Base-by-base conservation (phyloP, 1,140 invertebrate species). In the Zaprionus ornatus region DNA sequence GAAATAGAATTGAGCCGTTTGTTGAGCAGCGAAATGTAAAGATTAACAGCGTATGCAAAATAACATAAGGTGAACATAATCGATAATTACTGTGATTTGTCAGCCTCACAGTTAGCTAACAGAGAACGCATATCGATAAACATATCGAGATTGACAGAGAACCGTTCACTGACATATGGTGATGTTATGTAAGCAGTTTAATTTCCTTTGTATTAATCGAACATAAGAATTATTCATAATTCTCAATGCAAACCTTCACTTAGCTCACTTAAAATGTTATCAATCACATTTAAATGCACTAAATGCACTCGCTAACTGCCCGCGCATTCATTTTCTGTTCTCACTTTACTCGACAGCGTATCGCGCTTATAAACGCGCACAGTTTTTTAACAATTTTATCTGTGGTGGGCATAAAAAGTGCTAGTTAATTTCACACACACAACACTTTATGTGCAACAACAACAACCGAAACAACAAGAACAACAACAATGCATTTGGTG, bases 371-470 rank as follows among this genome's bases (percentile, higher is more conserved):
- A 40, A 62, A 63, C 32, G 35, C 45, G 10, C 19, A 27, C 23
- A 45, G 21, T 56, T 66, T 74, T 78, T 77, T 35, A 56, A 67
- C 62, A 73, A 77, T 65, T 82, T 69, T 67, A 84, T 84, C 82
- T 70, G 42, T 13, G 77, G 62, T 50, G 65, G 27, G 67, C 63
- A 74, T 75, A 60, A 76, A 76, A 68, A 69, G 17, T 25, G 64
- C 64, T 70, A 86, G 82, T 88, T 88, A 74, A 88, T 88, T 88
- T 88, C 77, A 61, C 60, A 67, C 77, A 61, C 60, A 67, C 73
- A 74, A 78, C 77, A 82, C 69, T 86, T 87, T 86, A 80, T 80
- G 83, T 65, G 73, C 45, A 66, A 23, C 19, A 64, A 64, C 48
- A 40, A 35, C 45, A 63, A 29, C n/a, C 35, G 17, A 7, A 45